Evolutionary conservation across 2,797 vertebrate genomes (phyloP), one percentile per base, ranked within the genome.

Genomic region (Paedocypris micromegethes): DNA sequence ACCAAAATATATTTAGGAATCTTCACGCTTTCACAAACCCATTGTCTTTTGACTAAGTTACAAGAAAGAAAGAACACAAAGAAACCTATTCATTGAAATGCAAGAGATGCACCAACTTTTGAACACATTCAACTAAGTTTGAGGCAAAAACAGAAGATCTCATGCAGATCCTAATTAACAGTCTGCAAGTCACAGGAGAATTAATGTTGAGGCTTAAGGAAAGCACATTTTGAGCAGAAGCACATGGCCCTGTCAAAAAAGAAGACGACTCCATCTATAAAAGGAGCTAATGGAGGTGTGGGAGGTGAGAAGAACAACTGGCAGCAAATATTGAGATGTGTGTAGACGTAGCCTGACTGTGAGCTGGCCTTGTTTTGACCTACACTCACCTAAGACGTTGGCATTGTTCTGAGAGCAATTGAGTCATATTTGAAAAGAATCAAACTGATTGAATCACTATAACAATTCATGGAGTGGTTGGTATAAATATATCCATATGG

Each of bases 121-220:
- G 23, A 23, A 23, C 23, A 23, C 23, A 23, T 23, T 23, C 23
- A 23, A 23, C 23, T 23, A 23, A 23, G 23, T 70, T 63, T 45
- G 68, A 62, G 58, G 40, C 5, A 45, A 45, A 47, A 62, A 9
- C 5, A 43, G 9, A 2, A 5, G 44, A 61, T 67, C 55, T 54
- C 46, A 46, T 44, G 6, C 5, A 45, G 48, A 73, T 63, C 48
- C 63, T 76, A 76, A 76, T 76, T 76, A 76, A 70, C 49, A 64
- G 75, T 58, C 38, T 68, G 9, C 23, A 50, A 64, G 55, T n/a
- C 65, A 38, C 56, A 8, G 6, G 56, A 57, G 53, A 64, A 44
- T 64, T 57, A 46, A 39, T 45, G 65, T 68, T 23, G 23, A 42
- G 69, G 61, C 51, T 55, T 41, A 37, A 43, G 63, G 9, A 55